Evolutionary conservation across 2,113 vertebrate species (phyloP).

Genomic region (Eulacestoma nigropectus): DNA sequence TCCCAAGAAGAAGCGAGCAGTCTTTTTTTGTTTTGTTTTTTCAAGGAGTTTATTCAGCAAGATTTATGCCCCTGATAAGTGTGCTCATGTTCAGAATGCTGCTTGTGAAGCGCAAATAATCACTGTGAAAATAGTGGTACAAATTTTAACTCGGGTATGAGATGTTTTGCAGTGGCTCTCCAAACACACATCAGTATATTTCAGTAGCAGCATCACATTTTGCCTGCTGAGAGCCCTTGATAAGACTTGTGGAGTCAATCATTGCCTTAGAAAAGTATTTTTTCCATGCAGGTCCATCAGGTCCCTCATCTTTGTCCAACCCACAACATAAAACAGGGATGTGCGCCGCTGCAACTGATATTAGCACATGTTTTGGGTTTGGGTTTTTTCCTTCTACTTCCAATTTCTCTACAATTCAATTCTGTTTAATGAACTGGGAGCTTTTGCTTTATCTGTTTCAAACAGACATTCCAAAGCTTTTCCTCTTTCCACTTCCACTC

Average conservation of each 20-base stretch:
- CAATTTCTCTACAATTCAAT: accelerated
- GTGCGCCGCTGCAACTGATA: background rate
- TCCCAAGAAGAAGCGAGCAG: background rate
- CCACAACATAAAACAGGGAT: background rate
- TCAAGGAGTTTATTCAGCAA: background rate
- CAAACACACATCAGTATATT: background rate
- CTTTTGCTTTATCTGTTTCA: background rate
- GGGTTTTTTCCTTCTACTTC: background rate
- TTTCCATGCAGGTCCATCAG: background rate
- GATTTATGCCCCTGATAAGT: background rate
- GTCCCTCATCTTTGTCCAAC: background rate
- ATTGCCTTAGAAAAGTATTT: background rate
- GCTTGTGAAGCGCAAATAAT: background rate
- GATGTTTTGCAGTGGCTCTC: background rate
- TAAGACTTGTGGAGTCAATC: background rate
- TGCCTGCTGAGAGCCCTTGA: background rate
- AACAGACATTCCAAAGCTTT: background rate
- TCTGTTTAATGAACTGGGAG: background rate
- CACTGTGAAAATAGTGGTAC: background rate
- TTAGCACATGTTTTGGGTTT: background rate
- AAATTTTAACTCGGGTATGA: background rate
- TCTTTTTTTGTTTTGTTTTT: background rate
- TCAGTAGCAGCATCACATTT: background rate
- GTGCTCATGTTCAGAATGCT: background rate
- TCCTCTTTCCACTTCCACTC: background rate